A percentile compares a stretch with the other conserved stretches of the same genome.
Conservation (phyloP, 1,140 invertebrate genomes). For the Penaeus japonicus region DNA sequence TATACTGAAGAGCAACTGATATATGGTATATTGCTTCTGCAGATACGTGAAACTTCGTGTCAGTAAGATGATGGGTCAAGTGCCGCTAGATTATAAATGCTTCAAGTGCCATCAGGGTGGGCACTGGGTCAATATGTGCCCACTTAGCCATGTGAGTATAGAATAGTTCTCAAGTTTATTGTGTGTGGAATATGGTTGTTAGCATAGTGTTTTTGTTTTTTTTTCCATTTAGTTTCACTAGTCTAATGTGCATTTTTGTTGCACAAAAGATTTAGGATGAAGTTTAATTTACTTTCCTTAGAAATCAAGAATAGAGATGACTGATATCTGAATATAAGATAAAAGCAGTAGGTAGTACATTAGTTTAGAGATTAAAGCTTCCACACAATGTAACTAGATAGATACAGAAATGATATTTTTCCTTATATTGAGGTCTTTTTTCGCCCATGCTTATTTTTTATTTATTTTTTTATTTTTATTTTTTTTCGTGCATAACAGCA, state of each 20-base stretch:
- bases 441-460: not conserved
- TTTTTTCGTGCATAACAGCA: slow-evolving; percentile 62
- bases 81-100: slow-evolving; percentile 89
- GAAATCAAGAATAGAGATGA: not conserved
- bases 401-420: no score
- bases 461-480: not conserved
- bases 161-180: not conserved
- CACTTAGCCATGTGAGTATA: slow-evolving; percentile 70
- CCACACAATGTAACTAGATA: no score
- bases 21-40: slow-evolving; percentile 60
- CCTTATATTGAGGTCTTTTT: no score
- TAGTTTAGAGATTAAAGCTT: no score
- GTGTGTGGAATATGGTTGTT: not conserved
- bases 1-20: slow-evolving; percentile 56
- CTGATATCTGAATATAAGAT: no score
- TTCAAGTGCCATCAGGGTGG: slow-evolving; percentile 91
- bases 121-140: slow-evolving; percentile 96
- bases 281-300: not conserved
- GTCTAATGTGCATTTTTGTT: not conserved
- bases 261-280: not conserved
- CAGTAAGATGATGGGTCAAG: slow-evolving; percentile 84
- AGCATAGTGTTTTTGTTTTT: not conserved
- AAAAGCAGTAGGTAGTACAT: no score
- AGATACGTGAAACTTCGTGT: slow-evolving; percentile 89
- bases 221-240: not conserved